These are phyloP conservation scores for Rhynchomys soricoides DNA, from an alignment of 2,113 vertebrate species.

Conservation along the genomic window DNA sequence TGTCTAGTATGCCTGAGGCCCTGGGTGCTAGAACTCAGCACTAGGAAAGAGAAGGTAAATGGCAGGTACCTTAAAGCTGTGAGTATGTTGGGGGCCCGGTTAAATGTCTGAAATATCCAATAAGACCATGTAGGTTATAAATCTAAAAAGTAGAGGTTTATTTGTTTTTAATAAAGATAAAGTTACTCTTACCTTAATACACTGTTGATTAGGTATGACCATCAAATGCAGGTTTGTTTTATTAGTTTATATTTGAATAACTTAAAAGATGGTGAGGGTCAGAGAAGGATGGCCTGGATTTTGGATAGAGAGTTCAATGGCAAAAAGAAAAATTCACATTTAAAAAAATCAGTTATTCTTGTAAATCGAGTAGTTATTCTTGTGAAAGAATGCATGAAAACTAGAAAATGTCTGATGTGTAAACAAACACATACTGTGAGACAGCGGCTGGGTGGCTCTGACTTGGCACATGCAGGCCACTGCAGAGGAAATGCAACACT, in stretches of 20 bases:
- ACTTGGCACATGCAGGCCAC: not conserved
- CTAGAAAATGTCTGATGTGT: not conserved
- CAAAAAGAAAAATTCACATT: too few species aligned
- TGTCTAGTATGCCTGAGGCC: not conserved
- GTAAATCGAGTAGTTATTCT: not conserved
- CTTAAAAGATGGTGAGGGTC: not conserved
- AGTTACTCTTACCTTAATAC: constrained; percentile 13
- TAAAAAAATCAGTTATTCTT: too few species aligned
- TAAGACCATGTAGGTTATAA: not conserved
- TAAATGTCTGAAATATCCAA: constrained; percentile 1
- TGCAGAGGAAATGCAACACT: not conserved
- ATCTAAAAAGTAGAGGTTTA: constrained; percentile 11
- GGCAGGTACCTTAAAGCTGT: not conserved
- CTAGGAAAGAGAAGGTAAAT: not conserved
- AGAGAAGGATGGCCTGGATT: not conserved
- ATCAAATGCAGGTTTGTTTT: not conserved
- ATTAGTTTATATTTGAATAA: not conserved
- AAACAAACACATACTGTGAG: not conserved
- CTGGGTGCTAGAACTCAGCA: not conserved
- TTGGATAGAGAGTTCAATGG: not conserved
- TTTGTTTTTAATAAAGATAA: constrained; percentile 40
- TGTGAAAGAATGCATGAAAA: not conserved
- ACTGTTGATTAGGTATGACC: constrained; percentile 8
- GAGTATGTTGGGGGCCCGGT: not conserved
- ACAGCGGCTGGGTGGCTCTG: too few species aligned